phyloP scores from a whole-genome alignment of 2,888 invertebrate genomes.

The Horisme vitalbata region DNA sequence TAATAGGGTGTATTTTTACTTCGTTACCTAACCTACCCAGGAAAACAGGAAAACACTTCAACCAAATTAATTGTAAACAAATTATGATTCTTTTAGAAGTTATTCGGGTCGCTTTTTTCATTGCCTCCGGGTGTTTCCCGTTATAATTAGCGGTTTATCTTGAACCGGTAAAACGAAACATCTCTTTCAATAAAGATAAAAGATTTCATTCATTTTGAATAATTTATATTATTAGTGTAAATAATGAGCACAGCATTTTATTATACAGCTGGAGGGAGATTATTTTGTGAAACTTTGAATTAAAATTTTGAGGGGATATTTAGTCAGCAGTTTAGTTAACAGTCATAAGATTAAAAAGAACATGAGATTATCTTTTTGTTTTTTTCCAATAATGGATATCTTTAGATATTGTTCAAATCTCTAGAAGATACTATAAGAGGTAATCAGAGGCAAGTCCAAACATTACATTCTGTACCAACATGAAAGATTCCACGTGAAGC shows the following conservation, averaged over 20 bases:
- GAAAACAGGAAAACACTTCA: not conserved
- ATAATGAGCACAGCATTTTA: constrained; percentile 61
- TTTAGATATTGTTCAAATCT: too few relatives aligned
- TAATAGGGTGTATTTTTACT: too few relatives aligned
- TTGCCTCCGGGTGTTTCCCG: constrained; percentile 51
- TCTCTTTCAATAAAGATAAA: constrained; percentile 69
- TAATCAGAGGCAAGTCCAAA: too few relatives aligned
- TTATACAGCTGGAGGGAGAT: constrained; percentile 48
- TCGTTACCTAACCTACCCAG: not conserved
- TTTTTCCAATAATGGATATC: too few relatives aligned
- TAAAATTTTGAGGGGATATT: too few relatives aligned
- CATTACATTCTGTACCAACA: too few relatives aligned
- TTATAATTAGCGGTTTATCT: constrained; percentile 71
- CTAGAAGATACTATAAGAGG: too few relatives aligned
- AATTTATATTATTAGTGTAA: constrained; percentile 61
- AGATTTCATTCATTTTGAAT: constrained; percentile 59
- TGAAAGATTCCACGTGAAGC: too few relatives aligned
- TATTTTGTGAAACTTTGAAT: constrained; percentile 14
- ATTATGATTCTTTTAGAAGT: constrained; percentile 41
- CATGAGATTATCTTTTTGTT: too few relatives aligned
- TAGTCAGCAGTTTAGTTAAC: too few relatives aligned
- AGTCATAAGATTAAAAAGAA: too few relatives aligned
- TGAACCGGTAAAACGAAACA: constrained; percentile 52
- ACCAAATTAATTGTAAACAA: constrained; percentile 40
- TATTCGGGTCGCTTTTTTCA: constrained; percentile 45